Percentiles rank a stretch among this genome's conserved stretches.
These are phyloP conservation scores for Anniella stebbinsi DNA, from an alignment of 2,797 vertebrate species.

Conservation along the genomic window DNA sequence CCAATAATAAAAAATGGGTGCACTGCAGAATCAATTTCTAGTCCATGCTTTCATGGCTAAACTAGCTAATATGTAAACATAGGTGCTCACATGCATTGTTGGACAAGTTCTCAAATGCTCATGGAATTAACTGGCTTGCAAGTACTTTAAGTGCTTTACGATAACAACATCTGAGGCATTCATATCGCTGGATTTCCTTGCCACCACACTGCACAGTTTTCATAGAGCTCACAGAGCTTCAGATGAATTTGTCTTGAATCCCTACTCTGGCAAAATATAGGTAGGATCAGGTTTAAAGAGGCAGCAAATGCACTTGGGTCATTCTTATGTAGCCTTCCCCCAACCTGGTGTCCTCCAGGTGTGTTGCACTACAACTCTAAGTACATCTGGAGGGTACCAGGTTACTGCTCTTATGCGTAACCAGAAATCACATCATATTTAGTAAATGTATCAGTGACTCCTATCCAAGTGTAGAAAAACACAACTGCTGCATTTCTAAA, in stretches of 20 bases:
- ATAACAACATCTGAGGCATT: background rate
- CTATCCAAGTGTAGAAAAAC: background rate
- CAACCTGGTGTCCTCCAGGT: no score
- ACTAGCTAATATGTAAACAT: background rate
- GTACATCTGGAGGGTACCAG: no score
- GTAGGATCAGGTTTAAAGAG: background rate
- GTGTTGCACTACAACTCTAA: no score
- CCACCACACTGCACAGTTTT: background rate
- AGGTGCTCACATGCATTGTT: background rate
- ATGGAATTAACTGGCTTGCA: background rate
- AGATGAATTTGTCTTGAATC: background rate
- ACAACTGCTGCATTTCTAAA: background rate
- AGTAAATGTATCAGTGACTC: background rate
- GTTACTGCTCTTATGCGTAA: background rate
- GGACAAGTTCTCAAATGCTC: background rate
- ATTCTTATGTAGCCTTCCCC: no score
- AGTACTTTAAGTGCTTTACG: background rate
- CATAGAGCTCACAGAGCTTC: background rate
- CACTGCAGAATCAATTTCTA: background rate
- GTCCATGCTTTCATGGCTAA: background rate
- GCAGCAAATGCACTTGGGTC: background rate
- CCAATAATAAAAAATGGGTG: background rate
- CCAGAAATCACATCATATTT: background rate
- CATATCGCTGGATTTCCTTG: background rate
- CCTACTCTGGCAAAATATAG: background rate